phyloP scores from a whole-genome alignment of 2,888 invertebrate genomes.

The Litoditis marina region DNA sequence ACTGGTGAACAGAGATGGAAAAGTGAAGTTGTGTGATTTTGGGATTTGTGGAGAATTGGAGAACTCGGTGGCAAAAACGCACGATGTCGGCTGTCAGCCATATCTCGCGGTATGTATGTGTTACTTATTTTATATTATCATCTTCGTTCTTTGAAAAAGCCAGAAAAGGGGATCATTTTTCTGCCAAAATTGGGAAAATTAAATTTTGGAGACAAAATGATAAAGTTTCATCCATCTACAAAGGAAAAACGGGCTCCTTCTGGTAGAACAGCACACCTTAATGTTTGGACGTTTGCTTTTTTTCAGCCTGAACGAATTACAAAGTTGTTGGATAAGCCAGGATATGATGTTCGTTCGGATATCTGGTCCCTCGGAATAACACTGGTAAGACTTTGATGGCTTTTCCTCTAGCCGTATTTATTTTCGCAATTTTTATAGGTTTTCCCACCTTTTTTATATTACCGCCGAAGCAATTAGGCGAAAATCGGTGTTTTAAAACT shows the following conservation, averaged over 20 bases:
- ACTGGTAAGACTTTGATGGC: constrained; percentile 59
- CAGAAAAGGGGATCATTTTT: no score
- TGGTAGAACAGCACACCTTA: no score
- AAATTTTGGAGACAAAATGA: no score
- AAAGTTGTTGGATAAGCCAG: constrained; percentile 41
- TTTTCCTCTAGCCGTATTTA: background rate
- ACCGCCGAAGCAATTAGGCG: no score
- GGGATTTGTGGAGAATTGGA: constrained; percentile 97
- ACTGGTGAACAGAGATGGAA: constrained; percentile 80
- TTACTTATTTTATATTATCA: no score
- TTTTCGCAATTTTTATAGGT: background rate
- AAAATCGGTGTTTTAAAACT: no score
- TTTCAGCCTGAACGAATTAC: constrained; percentile 65
- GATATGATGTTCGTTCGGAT: constrained; percentile 66
- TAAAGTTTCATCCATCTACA: no score
- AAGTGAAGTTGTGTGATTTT: constrained; percentile 98
- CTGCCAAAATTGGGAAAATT: no score
- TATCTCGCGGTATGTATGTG: constrained; percentile 93
- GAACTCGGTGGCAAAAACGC: constrained; percentile 93
- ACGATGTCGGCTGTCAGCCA: constrained; percentile 95
- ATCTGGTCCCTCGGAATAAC: constrained; percentile 68
- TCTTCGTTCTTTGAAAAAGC: no score
- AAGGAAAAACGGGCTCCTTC: no score
- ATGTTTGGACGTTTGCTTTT: no score
- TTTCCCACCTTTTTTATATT: no score